Evolutionary conservation across 2,113 vertebrate species (phyloP), one percentile per base, ranked within the genome.

Genomic region (Tretioscincus oriximinensis): DNA sequence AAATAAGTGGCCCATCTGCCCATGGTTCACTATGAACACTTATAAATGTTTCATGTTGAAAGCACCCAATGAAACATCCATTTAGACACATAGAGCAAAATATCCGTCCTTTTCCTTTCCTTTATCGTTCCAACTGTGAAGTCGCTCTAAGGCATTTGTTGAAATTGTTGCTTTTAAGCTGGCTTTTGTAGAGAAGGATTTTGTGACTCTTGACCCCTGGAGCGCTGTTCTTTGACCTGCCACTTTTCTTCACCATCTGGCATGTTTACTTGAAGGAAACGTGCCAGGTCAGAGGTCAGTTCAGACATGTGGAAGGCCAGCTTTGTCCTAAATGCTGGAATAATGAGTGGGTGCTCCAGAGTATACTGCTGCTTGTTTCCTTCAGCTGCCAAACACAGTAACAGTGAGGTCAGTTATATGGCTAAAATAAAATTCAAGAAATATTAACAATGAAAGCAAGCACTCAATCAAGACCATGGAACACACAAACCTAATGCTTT

Each of bases 201-300:
- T 92, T 78, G 72, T 88, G 89, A 93, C 90, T 93, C 72, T 85
- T 92, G 79, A 88, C 86, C 91, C 81, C 84, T 5, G 1, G 60
- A 92, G 90, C 76, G 75, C 72, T 93, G 79, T 90, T 91, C 94
- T 86, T 83, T 95, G 95, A 95, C 94, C 95, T 90, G 83, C 86
- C 80, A 86, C 90, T 95, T 95, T 93, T 92, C 88, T 90, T 85
- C 82, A 80, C 94, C 95, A 95, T 96, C 96, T 97, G 96, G 90
- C 90, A 87, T 92, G 90, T 94, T 95, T 96, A 95, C 95, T 95
- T 90, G 87, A 90, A 92, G 92, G 94, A 95, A 96, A 94, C 3
- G 83, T 90, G 85, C 89, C 77, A 75, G 93, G 94, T 93, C 93
- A 94, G 86, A 93, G 96, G 95, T 92, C 94, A 94, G 74, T 29